Evolutionary conservation across 2,888 invertebrate species (phyloP).

Genomic region (Zelleria hepariella): DNA sequence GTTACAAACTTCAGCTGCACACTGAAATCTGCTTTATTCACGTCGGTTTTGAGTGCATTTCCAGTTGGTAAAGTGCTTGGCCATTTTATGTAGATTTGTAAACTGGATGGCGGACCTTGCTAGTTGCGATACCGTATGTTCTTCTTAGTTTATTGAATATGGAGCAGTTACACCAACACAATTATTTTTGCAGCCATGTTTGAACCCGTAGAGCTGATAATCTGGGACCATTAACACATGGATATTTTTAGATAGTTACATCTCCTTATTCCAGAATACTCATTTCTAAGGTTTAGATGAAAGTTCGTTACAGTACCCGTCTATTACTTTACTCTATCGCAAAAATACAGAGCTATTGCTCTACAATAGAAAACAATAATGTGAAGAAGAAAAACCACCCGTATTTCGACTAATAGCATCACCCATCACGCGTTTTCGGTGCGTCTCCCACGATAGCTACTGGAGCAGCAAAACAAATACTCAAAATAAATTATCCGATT

Average conservation of each 20-base stretch:
- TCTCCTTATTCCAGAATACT: too few species aligned
- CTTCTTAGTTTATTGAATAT: not conserved
- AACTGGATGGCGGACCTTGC: not conserved
- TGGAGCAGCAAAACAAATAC: conserved; percentile 60
- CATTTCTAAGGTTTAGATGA: too few species aligned
- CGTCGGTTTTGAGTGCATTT: not conserved
- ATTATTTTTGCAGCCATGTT: not conserved
- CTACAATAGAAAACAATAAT: too few species aligned
- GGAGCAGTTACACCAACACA: too few species aligned
- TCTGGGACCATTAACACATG: too few species aligned
- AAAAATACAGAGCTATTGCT: too few species aligned
- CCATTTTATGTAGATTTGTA: not conserved
- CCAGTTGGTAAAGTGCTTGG: not conserved
- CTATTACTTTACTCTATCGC: too few species aligned
- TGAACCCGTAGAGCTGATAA: too few species aligned
- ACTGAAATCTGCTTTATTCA: not conserved
- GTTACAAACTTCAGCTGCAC: not conserved
- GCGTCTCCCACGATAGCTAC: conserved; percentile 49
- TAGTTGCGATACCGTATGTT: not conserved
- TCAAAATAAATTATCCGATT: conserved; percentile 66
- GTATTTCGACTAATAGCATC: conserved; percentile 27
- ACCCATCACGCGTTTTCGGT: conserved; percentile 22
- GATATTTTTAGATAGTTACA: too few species aligned
- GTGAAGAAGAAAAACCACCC: conserved; percentile 9
- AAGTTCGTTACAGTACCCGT: too few species aligned